These are phyloP conservation scores for Euzetes globulus DNA, from an alignment of 2,888 invertebrate species.

Conservation along the genomic window DNA sequence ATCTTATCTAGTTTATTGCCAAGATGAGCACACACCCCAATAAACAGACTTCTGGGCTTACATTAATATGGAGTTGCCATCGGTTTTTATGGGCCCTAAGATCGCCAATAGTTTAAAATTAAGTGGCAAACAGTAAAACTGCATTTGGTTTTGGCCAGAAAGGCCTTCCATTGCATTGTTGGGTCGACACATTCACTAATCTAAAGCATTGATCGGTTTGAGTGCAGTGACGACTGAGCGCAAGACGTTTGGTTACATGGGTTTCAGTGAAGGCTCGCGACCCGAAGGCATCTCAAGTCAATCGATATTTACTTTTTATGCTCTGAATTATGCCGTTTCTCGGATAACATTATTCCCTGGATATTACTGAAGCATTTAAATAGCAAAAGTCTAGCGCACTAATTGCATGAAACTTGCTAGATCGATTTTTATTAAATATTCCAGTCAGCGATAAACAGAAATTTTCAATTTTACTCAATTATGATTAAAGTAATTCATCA, in stretches of 20 bases:
- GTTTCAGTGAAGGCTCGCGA: neutral
- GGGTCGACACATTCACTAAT: neutral
- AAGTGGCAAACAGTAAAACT: too few relatives aligned
- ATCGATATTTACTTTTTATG: neutral
- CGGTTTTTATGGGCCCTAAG: too few relatives aligned
- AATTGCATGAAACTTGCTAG: neutral
- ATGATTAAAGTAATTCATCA: neutral
- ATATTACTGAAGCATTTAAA: neutral
- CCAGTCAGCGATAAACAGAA: neutral
- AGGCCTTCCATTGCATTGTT: neutral
- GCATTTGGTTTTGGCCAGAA: too few relatives aligned
- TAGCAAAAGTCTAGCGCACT: neutral
- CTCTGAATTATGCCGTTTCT: neutral
- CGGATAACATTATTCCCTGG: neutral
- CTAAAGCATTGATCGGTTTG: constrained; percentile 5
- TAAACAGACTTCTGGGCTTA: too few relatives aligned
- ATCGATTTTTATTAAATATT: neutral
- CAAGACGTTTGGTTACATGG: neutral
- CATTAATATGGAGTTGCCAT: too few relatives aligned
- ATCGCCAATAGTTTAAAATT: too few relatives aligned
- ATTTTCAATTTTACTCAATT: neutral
- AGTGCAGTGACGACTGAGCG: neutral
- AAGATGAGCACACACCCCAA: too few relatives aligned
- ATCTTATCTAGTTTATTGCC: neutral
- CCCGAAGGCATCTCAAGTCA: neutral